phyloP scores from a whole-genome alignment of 2,888 invertebrate species.

The Congeria kusceri region DNA sequence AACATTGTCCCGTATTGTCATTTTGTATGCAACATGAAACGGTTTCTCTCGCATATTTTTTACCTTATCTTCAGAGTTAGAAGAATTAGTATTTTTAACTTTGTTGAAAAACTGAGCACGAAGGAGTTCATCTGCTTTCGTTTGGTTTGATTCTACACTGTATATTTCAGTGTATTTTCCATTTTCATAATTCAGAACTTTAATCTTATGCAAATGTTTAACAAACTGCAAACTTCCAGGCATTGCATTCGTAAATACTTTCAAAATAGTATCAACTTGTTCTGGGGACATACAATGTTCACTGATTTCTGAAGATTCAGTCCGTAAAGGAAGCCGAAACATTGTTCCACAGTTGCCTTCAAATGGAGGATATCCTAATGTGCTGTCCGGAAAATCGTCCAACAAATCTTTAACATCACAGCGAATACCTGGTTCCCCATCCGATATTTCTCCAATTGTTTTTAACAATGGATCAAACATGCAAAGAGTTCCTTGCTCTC shows the following conservation, averaged over 20 bases:
- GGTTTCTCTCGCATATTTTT: too few species aligned
- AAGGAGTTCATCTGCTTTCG: neutral
- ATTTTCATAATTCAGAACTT: slow-evolving; percentile 60
- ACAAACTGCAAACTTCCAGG: slow-evolving; percentile 80
- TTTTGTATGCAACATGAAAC: neutral
- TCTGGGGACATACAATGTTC: slow-evolving; percentile 62
- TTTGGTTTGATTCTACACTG: slow-evolving; percentile 12
- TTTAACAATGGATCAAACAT: slow-evolving; percentile 73
- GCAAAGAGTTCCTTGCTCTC: slow-evolving; percentile 62
- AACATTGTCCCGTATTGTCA: neutral
- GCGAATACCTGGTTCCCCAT: too few species aligned
- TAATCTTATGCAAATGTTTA: slow-evolving; percentile 76
- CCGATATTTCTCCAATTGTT: slow-evolving; percentile 12
- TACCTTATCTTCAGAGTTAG: too few species aligned
- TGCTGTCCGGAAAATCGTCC: too few species aligned
- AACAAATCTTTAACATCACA: slow-evolving; percentile 66
- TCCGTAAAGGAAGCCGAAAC: slow-evolving; percentile 82
- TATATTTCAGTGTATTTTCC: slow-evolving; percentile 31
- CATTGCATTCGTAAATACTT: slow-evolving; percentile 67
- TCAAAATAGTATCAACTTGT: slow-evolving; percentile 73
- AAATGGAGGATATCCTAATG: slow-evolving; percentile 12
- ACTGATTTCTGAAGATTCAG: slow-evolving; percentile 75
- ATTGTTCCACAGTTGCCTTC: slow-evolving; percentile 72
- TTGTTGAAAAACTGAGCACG: neutral
- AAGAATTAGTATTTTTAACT: too few species aligned